Base-by-base conservation (phyloP, 1,140 invertebrate genomes). In the Pemphigus obesinymphae region DNA sequence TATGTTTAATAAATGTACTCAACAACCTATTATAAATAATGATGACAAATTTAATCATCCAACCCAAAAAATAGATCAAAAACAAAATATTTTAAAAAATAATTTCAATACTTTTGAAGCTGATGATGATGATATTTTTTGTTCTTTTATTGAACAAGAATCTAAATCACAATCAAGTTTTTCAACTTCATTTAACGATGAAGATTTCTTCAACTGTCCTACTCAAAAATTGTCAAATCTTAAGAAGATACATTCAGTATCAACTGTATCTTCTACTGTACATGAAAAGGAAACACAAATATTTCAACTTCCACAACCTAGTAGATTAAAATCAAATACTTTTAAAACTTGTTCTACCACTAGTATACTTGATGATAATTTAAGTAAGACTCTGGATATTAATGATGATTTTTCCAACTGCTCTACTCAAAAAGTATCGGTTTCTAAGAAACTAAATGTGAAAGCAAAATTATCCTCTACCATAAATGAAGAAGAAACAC, bases 51-150 rank as follows among this genome's bases (percentile, higher is more conserved):
- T n/a, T n/a, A n/a, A n/a, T n/a, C n/a, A n/a, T n/a, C n/a, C n/a
- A n/a, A n/a, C n/a, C n/a, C n/a, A 23, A 53, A n/a, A 17, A 23
- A 8, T 6, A 23, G 7, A 1, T 7, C n/a, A 53, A 20, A 53
- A 29, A 31, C 55, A 58, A 58, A 58, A 58, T 58, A 6, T 15
- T 15, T 13, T 13, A 5, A 58, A n/a, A n/a, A 29, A 15, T 26
- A 29, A 58, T 31, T 31, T 58, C 7, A 76, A 76, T 76, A 76
- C 73, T 55, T 76, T 76, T 76, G 73, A 76, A 26, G 48, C 73
- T 6, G 73, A 76, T 23, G 73, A 76, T 23, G 73, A 76, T 76
- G 73, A 76, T 13, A 37, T 76, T 23, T 76, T 76, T 17, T 37
- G 31, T 55, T 23, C 29, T 37, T 55, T 76, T 13, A 76, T 53